These are phyloP conservation scores for Xenops minutus DNA, from an alignment of 2,797 vertebrate species.

Conservation along the genomic window DNA sequence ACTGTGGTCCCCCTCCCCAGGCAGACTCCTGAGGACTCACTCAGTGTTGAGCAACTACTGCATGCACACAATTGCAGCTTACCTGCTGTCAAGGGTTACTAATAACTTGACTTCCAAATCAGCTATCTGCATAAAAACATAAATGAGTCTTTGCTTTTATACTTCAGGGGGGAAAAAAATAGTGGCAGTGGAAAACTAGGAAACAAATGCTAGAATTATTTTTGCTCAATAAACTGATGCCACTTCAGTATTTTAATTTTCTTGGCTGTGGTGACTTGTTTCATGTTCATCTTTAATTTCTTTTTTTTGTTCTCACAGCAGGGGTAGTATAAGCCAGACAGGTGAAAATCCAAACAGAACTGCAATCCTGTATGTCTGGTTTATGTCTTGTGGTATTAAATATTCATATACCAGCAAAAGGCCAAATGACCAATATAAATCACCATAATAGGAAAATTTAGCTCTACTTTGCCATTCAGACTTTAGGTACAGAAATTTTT, in stretches of 20 bases:
- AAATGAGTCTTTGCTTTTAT: neutral
- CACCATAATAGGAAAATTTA: neutral
- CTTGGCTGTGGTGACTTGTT: neutral
- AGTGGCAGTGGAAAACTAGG: neutral
- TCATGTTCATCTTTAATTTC: neutral
- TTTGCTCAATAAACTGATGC: neutral
- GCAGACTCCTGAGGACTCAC: neutral
- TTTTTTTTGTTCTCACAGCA: neutral
- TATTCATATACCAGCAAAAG: neutral
- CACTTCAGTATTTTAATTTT: neutral
- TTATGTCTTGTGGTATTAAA: neutral
- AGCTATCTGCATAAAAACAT: neutral
- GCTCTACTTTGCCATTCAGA: neutral
- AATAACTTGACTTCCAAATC: neutral
- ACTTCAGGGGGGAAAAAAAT: neutral
- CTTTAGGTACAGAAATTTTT: neutral
- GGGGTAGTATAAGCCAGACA: neutral
- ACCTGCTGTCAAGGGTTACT: neutral
- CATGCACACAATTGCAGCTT: neutral
- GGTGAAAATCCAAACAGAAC: neutral
- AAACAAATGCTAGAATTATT: neutral
- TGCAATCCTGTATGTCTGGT: neutral
- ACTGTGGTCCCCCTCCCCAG: rapidly evolving
- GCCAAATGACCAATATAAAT: neutral
- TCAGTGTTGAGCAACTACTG: neutral